Base-by-base conservation (phyloP, 2,888 invertebrate species). In the Ophion costatus region DNA sequence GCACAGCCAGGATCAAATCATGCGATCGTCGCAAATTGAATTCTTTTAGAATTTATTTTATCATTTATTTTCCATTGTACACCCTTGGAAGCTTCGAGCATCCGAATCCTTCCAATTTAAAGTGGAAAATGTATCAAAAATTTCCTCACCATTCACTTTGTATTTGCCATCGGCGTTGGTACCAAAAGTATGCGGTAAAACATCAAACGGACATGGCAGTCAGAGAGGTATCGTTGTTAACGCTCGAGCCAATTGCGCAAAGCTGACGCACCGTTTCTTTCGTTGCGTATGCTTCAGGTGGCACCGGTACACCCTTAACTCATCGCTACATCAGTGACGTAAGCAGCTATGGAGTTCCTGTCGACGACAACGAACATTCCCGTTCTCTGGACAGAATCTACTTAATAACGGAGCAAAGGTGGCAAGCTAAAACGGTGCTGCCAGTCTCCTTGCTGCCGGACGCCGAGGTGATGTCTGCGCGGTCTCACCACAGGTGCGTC, bases 381-480 rank as follows among this genome's bases (percentile, higher is more conserved):
- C 87, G 82, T 87, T 83, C 88, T 82, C 84, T 90, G 89, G 92
- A 91, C 84, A 89, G 88, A 76, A 88, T 91, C 88, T 89, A 92
- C 88, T 88, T 92, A 89, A 91, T 92, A 82, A 88, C 86, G 17
- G 89, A 91, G 88, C 89, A 87, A 88, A 92, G 89, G 91, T 91
- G 91, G 92, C 92, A 90, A 88, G 89, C 89, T 38, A 91, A 91
- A 86, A 88, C 91, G 81, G 90, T 88, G 89, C 90, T 90, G 86
- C 91, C 92, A 88, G 91, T 91, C 76, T 89, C 92, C 88, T 90
- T 92, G 89, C 88, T 89, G 87, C 88, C 91, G 87, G 90, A 90
- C 88, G 88, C 90, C 85, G 90, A 93, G 93, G 93, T 93, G 91
- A 93, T 93, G 93, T 93, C 93, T 90, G 91, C 91, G 86, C 90